phyloP scores from a whole-genome alignment of 2,113 vertebrate genomes.

The Hippocampus comes region DNA sequence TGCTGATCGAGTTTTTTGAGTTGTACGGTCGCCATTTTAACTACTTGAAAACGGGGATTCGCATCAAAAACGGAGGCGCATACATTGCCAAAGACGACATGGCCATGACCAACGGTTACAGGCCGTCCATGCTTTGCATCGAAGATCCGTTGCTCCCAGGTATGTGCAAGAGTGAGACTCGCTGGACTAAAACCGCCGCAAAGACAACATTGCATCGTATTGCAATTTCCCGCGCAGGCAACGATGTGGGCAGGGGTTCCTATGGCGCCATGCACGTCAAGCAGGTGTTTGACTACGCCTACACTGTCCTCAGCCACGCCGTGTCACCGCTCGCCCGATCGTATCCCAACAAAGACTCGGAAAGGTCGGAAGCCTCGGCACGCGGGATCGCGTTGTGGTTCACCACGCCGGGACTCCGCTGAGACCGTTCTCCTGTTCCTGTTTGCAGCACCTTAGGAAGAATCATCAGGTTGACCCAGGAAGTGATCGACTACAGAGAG shows the following conservation, averaged over 20 bases:
- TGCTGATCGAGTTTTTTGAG: constrained; percentile 99
- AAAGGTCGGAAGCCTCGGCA: constrained; percentile 76
- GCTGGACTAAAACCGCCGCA: neutral
- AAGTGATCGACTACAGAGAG: constrained; percentile 92
- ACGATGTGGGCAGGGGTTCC: constrained; percentile 94
- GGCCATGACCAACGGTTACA: constrained; percentile 89
- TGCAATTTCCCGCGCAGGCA: constrained; percentile 72
- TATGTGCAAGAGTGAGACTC: constrained; percentile 37
- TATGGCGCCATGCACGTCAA: constrained; percentile 98
- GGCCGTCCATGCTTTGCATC: constrained; percentile 97
- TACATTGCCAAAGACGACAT: constrained; percentile 97
- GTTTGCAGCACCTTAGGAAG: constrained; percentile 87
- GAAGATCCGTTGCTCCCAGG: constrained; percentile 95
- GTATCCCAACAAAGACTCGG: constrained; percentile 92
- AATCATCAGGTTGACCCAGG: constrained; percentile 93
- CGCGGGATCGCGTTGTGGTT: neutral
- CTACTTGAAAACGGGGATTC: constrained; percentile 97
- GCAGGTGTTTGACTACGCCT: constrained; percentile 96
- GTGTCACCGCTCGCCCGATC: constrained; percentile 92
- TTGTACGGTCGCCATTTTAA: constrained; percentile 97
- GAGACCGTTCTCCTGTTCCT: neutral
- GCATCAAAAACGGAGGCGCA: constrained; percentile 93
- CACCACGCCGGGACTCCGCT: neutral
- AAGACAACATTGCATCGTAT: neutral
- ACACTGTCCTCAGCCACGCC: constrained; percentile 89